Evolutionary conservation across 1,140 invertebrate genomes (phyloP), one percentile per base, ranked within the genome.

Genomic region (Drosophila persimilis): DNA sequence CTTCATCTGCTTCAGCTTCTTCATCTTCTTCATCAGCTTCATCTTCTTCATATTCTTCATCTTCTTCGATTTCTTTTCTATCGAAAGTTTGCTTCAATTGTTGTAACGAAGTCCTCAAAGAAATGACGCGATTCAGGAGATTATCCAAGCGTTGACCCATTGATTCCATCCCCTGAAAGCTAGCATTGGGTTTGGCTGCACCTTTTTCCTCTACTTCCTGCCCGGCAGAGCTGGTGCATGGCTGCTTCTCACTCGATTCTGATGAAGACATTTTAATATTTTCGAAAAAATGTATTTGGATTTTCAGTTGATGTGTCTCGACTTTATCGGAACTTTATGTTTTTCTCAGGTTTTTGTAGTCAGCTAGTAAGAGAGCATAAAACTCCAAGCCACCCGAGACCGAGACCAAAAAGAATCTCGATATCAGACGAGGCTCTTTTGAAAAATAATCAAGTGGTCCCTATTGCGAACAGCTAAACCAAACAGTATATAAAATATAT

Each of bases 341-440:
- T 17, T 17, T 41, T 59, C 9, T 35, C 13, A 15, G 20, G 13
- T 6, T 24, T 5, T 9, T 11, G 2, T 39, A 13, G 20, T 60
- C 46, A 58, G 46, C 45, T 7, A 29, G 44, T 20, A 17, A 26
- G 20, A 26, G 65, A 69, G 64, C 64, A 15, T 43, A 41, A 69
- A 57, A 70, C 66, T 70, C 52, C 35, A 50, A n/a, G 43, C 9
- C 35, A 13, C 35, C 43, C 29, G 62, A 22, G 45, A 17, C 54
- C 22, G 39, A 67, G 57, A 60, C 43, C 29, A 48, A 67, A 69
- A 60, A 61, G 52, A 50, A 50, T 77, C 50, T 55, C 46, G 26
- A 44, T 61, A 53, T 54, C 48, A 41, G 56, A 39, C 52, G 71
- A 45, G 20, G 20, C 20, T 20, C 20, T 20, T 2, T 20, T 20